Percentiles rank a stretch among this genome's conserved stretches.
Evolutionary conservation across 2,888 invertebrate species (phyloP).

Genomic region (Nomada flava): DNA sequence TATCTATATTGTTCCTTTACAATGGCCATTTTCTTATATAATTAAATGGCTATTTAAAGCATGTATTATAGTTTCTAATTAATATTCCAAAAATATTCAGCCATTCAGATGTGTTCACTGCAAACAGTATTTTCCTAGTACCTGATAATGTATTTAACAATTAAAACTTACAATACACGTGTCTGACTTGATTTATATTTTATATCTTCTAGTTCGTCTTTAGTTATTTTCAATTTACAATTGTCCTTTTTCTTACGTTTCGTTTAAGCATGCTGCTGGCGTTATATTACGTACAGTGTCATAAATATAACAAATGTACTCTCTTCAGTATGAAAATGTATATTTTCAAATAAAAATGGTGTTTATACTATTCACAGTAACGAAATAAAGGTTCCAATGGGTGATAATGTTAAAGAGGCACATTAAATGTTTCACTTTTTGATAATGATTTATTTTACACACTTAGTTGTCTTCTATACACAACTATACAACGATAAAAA

Average conservation of each 20-base stretch:
- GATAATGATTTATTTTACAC: slow-evolving; percentile 83
- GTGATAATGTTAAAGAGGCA: background rate
- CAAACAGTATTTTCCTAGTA: slow-evolving; percentile 44
- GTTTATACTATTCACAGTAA: slow-evolving; percentile 62
- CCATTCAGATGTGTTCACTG: slow-evolving; percentile 31
- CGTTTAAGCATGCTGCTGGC: background rate
- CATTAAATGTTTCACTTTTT: slow-evolving; percentile 60
- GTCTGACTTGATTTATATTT: background rate
- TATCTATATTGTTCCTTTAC: background rate
- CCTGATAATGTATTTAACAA: slow-evolving; percentile 35
- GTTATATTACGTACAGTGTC: slow-evolving; percentile 19
- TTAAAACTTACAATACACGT: slow-evolving; percentile 1
- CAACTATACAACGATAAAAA: slow-evolving; percentile 84
- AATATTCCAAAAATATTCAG: background rate
- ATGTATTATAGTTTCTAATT: background rate
- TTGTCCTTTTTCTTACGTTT: background rate
- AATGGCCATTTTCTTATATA: background rate
- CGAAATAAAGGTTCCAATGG: background rate
- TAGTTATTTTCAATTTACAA: background rate
- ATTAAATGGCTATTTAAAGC: background rate
- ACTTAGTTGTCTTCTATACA: slow-evolving; percentile 83
- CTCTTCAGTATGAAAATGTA: slow-evolving; percentile 66
- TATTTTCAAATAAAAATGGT: slow-evolving; percentile 76
- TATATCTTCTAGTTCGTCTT: background rate
- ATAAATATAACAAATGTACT: slow-evolving; percentile 39